phyloP scores from a whole-genome alignment of 2,113 vertebrate genomes.

The Peromyscus maniculatus region DNA sequence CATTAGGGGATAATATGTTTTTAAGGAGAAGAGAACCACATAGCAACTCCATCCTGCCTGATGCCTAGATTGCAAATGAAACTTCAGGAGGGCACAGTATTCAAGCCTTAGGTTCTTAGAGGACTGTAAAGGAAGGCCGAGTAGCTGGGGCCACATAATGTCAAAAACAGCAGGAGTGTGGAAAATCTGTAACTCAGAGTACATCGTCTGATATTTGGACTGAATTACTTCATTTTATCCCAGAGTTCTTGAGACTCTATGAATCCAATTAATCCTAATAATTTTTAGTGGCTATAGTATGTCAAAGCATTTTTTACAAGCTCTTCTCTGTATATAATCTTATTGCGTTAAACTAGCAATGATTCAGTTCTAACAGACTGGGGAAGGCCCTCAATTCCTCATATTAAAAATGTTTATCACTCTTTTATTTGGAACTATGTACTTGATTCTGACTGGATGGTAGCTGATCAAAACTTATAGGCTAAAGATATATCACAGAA shows the following conservation, averaged over 20 bases:
- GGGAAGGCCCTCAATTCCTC: background rate
- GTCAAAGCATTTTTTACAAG: background rate
- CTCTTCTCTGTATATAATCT: background rate
- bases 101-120: slow-evolving; percentile 65
- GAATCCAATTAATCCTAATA: slow-evolving; percentile 23
- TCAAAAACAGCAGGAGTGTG: slow-evolving; percentile 36
- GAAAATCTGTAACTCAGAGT: background rate
- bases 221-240: slow-evolving; percentile 44
- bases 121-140: background rate
- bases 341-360: slow-evolving; percentile 12
- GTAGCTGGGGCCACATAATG: background rate
- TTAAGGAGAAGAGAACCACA: slow-evolving; percentile 74
- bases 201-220: background rate
- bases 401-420: slow-evolving; percentile 55
- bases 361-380: background rate
- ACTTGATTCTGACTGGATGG: slow-evolving; percentile 49
- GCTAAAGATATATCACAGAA: background rate
- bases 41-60: slow-evolving; percentile 63
- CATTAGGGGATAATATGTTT: slow-evolving; percentile 82
- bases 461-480: background rate
- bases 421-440: slow-evolving; percentile 31
- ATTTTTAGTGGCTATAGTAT: background rate
- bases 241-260: slow-evolving; percentile 33
- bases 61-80: slow-evolving; percentile 70
- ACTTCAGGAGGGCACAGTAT: slow-evolving; percentile 57